phyloP scores from a whole-genome alignment of 92 coral and sea anemone species.

The Actinernus sp. region DNA sequence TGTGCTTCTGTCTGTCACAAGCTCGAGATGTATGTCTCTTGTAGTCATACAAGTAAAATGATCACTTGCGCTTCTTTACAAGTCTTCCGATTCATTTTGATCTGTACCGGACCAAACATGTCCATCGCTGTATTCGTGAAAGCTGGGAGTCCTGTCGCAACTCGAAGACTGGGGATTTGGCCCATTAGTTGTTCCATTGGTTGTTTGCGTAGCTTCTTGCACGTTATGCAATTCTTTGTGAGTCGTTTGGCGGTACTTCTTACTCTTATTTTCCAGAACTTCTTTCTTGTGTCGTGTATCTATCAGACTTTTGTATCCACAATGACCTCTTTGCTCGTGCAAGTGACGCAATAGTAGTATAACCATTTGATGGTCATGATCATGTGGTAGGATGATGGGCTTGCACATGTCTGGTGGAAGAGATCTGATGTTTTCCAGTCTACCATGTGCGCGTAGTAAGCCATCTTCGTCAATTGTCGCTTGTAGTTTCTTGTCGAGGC shows the following conservation, averaged over 20 bases:
- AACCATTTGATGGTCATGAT: conserved; percentile 24
- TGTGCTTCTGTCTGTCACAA: no score
- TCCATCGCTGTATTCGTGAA: no score
- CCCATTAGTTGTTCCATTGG: conserved; percentile 55
- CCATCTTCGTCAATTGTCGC: conserved; percentile 12
- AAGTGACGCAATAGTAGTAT: conserved; percentile 20
- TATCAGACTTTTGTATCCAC: conserved; percentile 45
- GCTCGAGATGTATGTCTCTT: no score
- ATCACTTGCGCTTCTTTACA: no score
- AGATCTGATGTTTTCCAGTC: conserved; percentile 11
- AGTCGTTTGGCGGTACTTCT: conserved; percentile 38
- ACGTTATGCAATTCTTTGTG: conserved; percentile 11
- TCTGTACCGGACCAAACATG: no score
- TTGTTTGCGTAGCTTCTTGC: conserved; percentile 28
- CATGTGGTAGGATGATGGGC: conserved; percentile 25
- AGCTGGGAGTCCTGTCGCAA: conserved; percentile 19
- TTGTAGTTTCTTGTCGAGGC: conserved; percentile 14
- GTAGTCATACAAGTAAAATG: no score
- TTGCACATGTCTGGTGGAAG: conserved; percentile 38
- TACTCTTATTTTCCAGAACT: conserved; percentile 25
- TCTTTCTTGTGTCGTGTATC: conserved; percentile 26
- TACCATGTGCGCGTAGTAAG: conserved; percentile 44
- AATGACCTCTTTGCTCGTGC: conserved; percentile 19
- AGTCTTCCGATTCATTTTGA: no score
- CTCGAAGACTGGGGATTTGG: conserved; percentile 23